A percentile compares a stretch with the other conserved stretches of the same genome.
Evolutionary conservation across 2,888 invertebrate genomes (phyloP).

Genomic region (Drosophila pseudotakahashii): DNA sequence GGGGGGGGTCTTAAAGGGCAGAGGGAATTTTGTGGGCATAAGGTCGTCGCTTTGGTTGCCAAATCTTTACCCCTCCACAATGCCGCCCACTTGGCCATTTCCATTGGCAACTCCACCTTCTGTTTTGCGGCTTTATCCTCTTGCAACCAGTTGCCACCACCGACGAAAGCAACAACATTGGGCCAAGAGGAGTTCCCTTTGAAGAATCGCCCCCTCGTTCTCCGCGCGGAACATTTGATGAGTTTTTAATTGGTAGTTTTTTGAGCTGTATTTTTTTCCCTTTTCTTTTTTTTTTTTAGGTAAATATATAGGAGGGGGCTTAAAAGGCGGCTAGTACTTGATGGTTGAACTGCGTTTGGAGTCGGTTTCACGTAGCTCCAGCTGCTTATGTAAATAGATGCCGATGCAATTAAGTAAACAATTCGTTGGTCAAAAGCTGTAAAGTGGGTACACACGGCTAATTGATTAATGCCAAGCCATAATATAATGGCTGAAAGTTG

Average conservation of each 20-base stretch:
- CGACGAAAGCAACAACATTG: constrained; percentile 10
- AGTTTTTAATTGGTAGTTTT: constrained; percentile 47
- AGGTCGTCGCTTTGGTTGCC: constrained; percentile 41
- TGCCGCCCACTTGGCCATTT: constrained; percentile 18
- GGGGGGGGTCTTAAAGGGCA: constrained; percentile 11
- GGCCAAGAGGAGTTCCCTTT: constrained; percentile 31
- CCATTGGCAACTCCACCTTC: constrained; percentile 11
- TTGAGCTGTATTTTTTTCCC: constrained; percentile 16
- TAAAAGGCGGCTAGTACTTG: constrained; percentile 18
- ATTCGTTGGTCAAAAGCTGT: constrained; percentile 11
- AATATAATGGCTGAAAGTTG: background rate
- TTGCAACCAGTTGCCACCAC: constrained; percentile 31
- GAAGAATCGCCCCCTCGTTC: constrained; percentile 22
- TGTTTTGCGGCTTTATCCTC: constrained; percentile 10
- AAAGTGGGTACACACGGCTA: constrained; percentile 2
- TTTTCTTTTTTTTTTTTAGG: background rate
- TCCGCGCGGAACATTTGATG: constrained; percentile 42
- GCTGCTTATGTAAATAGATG: constrained; percentile 26
- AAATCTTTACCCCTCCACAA: constrained; percentile 32
- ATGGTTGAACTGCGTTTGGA: constrained; percentile 24
- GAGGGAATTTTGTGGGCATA: constrained; percentile 38
- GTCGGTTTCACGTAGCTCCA: constrained; percentile 9
- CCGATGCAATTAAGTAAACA: constrained; percentile 26
- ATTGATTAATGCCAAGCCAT: constrained; percentile 13
- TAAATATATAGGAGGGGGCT: background rate